phyloP scores from a whole-genome alignment of 2,797 vertebrate genomes.

The Rhinichthys osculus region DNA sequence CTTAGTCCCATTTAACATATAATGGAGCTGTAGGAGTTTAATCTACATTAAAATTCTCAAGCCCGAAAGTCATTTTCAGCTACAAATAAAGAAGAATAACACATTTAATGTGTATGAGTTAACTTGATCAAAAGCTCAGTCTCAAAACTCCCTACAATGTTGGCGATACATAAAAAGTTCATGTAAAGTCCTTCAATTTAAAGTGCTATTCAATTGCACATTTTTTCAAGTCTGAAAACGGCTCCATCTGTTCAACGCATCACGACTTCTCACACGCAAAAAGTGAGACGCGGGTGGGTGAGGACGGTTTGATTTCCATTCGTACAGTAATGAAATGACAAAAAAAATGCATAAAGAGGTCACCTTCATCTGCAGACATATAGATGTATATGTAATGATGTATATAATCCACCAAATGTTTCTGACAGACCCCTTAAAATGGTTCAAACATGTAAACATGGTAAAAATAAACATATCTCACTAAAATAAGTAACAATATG shows the following conservation, averaged over 20 bases:
- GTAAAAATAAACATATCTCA: conserved; percentile 4
- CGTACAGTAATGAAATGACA: conserved; percentile 29
- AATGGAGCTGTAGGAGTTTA: neutral
- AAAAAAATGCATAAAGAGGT: conserved; percentile 3
- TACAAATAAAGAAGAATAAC: neutral
- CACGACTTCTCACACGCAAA: neutral
- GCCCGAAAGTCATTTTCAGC: conserved; percentile 18
- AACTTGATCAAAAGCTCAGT: neutral
- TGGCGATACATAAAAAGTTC: neutral
- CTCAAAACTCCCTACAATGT: neutral
- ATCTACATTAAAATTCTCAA: conserved; percentile 1
- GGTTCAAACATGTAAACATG: conserved; percentile 25
- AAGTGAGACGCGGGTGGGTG: neutral
- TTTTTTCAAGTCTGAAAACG: neutral
- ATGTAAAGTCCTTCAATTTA: conserved; percentile 36
- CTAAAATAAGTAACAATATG: conserved; percentile 6
- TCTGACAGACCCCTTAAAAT: conserved; percentile 12
- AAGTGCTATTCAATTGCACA: conserved; percentile 19
- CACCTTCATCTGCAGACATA: conserved; percentile 23
- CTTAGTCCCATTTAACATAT: conserved; percentile 1
- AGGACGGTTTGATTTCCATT: conserved; percentile 12
- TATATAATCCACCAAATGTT: neutral
- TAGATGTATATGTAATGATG: neutral
- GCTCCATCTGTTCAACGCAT: neutral
- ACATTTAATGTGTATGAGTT: neutral